Percentiles rank a stretch among this genome's conserved stretches.
Conservation (phyloP, 2,113 vertebrate genomes). For the Promerops cafer region DNA sequence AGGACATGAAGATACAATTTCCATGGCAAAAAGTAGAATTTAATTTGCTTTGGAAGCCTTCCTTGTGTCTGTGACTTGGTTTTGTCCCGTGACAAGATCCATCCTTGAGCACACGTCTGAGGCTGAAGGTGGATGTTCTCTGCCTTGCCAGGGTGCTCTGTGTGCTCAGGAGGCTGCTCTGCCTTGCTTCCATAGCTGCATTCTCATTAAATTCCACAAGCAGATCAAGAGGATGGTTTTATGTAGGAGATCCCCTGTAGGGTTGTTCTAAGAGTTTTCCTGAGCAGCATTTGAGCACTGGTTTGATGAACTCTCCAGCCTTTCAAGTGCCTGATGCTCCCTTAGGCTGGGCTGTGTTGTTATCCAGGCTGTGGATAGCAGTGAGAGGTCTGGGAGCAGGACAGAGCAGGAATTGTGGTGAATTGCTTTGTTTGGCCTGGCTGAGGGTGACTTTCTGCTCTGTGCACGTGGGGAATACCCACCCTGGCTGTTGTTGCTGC, state of each 20-base stretch:
- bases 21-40: background rate
- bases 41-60: background rate
- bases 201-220: background rate
- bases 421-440: background rate
- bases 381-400: background rate
- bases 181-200: background rate
- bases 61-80: background rate
- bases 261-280: background rate
- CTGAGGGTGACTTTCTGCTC: background rate
- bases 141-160: background rate
- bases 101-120: background rate
- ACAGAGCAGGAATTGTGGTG: background rate
- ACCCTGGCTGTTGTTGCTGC: background rate
- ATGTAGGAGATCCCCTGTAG: background rate
- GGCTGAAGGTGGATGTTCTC: background rate
- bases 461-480: background rate
- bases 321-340: background rate
- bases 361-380: accelerated
- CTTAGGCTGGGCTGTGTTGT: background rate
- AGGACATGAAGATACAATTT: background rate
- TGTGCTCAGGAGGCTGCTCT: background rate
- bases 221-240: background rate
- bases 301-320: background rate
- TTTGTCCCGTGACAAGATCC: background rate
- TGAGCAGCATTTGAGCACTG: background rate